Evolutionary conservation across 2,113 vertebrate species (phyloP), one percentile per base, ranked within the genome.

Genomic region (Scomber scombrus): DNA sequence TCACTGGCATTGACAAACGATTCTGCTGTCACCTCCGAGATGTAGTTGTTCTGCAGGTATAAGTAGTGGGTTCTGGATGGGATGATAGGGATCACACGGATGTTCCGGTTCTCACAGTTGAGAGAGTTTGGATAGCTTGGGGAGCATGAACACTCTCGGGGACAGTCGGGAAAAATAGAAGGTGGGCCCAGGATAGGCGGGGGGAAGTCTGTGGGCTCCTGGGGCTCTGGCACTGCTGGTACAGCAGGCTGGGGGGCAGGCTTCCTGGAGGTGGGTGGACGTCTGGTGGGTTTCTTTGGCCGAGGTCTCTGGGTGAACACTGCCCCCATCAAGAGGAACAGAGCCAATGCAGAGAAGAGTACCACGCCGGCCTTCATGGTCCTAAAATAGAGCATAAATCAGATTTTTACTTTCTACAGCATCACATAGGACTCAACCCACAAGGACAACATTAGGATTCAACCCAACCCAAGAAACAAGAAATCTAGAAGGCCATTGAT

Each of bases 1-100:
- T 90, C 96, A 0, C 96, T 95, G 88, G 97, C 97, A 0, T 99
- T 99, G 54, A 81, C 80, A 87, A 99, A 99, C 15, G 98, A 78
- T 40, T 97, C 97, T n/a, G 96, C 92, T 0, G 95, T 95, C 55
- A 99, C 95, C 75, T 97, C 95, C 0, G 96, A 95, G 47, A 99
- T 99, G 95, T 96, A 99, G 91, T 99, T 99, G 93, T 99, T 99
- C 91, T 99, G 97, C 49, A 99, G 94, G 80, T 99, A 99, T 76
- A 99, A 93, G 91, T 99, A 98, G 79, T 97, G 96, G 78, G 95
- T 94, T 83, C 97, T 96, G 7, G 92, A 0, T 0, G 98, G 98
- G 89, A 99, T 97, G 79, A 93, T 9, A 0, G 98, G 98, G 60
- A 99, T 94, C 71, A 88, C 93, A 18, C 97, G 96, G 77, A 99